Percentiles rank a stretch among this genome's conserved stretches.
phyloP scores from a whole-genome alignment of 2,113 vertebrate species.

The Indri indri region DNA sequence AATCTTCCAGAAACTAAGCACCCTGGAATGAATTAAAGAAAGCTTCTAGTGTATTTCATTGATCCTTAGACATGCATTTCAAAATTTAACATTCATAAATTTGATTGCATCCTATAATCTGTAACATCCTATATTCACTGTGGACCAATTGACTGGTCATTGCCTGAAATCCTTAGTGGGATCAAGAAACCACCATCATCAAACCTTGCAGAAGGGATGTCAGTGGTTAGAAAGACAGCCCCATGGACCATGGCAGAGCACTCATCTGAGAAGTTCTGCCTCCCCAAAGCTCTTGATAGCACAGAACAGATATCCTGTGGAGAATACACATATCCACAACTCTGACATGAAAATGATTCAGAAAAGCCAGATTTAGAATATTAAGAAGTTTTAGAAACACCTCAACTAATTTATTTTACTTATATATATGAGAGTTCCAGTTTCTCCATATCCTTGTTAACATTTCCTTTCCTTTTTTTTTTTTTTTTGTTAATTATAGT shows the following conservation, averaged over 20 bases:
- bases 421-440: too few relatives aligned
- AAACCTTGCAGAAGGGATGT: background rate
- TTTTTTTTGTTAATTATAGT: too few relatives aligned
- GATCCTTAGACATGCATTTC: background rate
- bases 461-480: too few relatives aligned
- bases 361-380: background rate
- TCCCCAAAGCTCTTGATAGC: background rate
- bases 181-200: background rate
- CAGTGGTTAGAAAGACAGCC: background rate
- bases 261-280: background rate
- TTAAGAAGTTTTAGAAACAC: background rate
- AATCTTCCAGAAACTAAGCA: background rate
- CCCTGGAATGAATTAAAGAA: background rate
- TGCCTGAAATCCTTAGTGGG: background rate
- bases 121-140: background rate
- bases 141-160: background rate
- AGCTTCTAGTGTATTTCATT: background rate
- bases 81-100: background rate
- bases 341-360: background rate
- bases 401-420: background rate
- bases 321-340: background rate
- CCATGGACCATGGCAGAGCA: background rate
- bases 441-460: too few relatives aligned
- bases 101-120: background rate
- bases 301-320: background rate